A percentile compares a stretch with the other conserved stretches of the same genome.
Evolutionary conservation across 2,888 invertebrate genomes (phyloP).

Genomic region (Gisinianus flammeolus): DNA sequence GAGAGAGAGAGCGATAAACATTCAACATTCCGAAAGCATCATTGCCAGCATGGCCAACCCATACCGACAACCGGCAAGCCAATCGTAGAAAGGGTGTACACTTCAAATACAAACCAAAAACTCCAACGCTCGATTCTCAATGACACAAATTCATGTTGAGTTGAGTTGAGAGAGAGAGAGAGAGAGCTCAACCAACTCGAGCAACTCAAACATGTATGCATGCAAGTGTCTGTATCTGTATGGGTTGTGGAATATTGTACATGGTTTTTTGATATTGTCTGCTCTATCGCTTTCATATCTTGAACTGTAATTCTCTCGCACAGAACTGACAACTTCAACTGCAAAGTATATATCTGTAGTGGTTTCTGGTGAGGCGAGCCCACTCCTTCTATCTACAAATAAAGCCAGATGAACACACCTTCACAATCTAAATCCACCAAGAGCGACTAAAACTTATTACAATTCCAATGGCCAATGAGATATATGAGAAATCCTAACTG

Average conservation of each 20-base stretch:
- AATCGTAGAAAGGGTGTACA: conserved; percentile 48
- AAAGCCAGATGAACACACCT: conserved; percentile 18
- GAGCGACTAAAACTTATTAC: conserved; percentile 3
- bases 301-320: not conserved
- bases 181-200: not conserved
- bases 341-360: not conserved
- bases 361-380: not conserved
- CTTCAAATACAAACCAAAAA: not conserved
- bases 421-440: not conserved
- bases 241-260: not conserved
- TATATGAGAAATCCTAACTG: no score
- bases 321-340: not conserved
- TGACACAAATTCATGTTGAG: conserved; percentile 49
- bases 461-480: conserved; percentile 1
- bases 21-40: conserved; percentile 19
- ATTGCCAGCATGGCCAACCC: conserved; percentile 13
- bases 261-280: not conserved
- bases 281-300: not conserved
- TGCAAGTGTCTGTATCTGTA: not conserved
- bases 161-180: not conserved
- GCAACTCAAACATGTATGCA: not conserved
- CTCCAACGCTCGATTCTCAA: conserved; percentile 39
- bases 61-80: conserved; percentile 39
- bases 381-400: conserved; percentile 17
- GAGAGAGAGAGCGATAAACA: not conserved